Conservation (phyloP, 2,888 invertebrate species). For the Gandaritis pyraliata region DNA sequence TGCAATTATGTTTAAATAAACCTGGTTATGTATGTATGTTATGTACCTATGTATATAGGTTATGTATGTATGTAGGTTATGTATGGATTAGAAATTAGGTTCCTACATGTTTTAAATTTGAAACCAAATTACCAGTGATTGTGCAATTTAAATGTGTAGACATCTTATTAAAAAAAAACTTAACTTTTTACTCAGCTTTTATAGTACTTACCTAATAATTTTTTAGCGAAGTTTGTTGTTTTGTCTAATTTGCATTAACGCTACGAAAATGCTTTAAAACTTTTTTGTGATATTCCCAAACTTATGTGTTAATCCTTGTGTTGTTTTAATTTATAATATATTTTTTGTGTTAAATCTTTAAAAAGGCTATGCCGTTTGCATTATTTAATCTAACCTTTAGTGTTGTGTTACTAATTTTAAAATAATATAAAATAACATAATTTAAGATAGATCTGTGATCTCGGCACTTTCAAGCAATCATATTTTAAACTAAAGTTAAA, state of each 20-base stretch:
- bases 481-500: too few species aligned
- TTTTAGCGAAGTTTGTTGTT: too few species aligned
- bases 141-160: slow-evolving; percentile 16
- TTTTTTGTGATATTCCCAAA: slow-evolving; percentile 44
- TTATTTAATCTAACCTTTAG: background rate
- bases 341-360: slow-evolving; percentile 15
- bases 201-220: background rate
- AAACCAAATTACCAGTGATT: slow-evolving; percentile 18
- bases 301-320: slow-evolving; percentile 32
- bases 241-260: slow-evolving; percentile 36
- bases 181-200: slow-evolving; percentile 11
- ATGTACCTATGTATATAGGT: background rate
- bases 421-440: background rate
- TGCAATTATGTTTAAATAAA: slow-evolving; percentile 4
- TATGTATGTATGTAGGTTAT: slow-evolving; percentile 1
- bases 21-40: slow-evolving; percentile 2
- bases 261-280: slow-evolving; percentile 38
- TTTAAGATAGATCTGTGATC: too few species aligned
- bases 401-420: slow-evolving; percentile 1
- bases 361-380: slow-evolving; percentile 4
- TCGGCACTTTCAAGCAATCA: too few species aligned
- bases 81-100: background rate
- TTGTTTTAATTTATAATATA: slow-evolving; percentile 17
- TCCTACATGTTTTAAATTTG: background rate
- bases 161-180: slow-evolving; percentile 1